Percentiles rank a stretch among this genome's conserved stretches.
Conservation (phyloP, 2,113 vertebrate genomes). For the Fulmarus glacialis region DNA sequence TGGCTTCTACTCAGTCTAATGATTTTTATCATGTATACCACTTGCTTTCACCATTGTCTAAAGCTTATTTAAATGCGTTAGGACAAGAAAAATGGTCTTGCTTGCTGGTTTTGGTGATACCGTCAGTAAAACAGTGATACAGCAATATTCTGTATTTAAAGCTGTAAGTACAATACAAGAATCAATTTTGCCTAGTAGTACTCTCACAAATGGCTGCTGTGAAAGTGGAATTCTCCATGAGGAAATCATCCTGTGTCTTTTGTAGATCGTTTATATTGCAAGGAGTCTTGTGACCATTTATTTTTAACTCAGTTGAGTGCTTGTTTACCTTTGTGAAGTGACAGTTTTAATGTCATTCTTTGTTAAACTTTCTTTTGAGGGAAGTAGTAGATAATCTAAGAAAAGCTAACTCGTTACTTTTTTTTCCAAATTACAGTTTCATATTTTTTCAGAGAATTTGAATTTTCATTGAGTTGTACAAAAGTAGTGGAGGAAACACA, state of each 20-base stretch:
- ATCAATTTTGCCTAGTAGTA: neutral
- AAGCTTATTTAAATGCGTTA: neutral
- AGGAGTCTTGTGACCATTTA: conserved; percentile 22
- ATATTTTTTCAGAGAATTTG: neutral
- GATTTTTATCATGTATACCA: neutral
- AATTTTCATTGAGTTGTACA: neutral
- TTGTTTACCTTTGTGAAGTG: conserved; percentile 31
- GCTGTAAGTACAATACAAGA: neutral
- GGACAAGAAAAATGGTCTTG: neutral
- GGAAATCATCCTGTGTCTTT: neutral
- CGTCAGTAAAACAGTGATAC: neutral
- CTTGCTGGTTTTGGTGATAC: neutral
- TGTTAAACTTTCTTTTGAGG: neutral
- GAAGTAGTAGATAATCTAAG: neutral
- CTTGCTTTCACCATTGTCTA: neutral
- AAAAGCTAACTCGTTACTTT: neutral
- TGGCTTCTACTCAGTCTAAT: neutral
- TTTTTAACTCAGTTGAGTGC: conserved; percentile 10
- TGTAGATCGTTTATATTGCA: neutral
- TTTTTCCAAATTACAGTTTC: neutral
- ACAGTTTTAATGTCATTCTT: neutral
- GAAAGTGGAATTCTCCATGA: neutral
- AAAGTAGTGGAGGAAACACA: neutral
- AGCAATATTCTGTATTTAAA: neutral
- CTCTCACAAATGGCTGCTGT: neutral